Base-by-base conservation (phyloP, 2,113 vertebrate species). In the Heterotis niloticus region DNA sequence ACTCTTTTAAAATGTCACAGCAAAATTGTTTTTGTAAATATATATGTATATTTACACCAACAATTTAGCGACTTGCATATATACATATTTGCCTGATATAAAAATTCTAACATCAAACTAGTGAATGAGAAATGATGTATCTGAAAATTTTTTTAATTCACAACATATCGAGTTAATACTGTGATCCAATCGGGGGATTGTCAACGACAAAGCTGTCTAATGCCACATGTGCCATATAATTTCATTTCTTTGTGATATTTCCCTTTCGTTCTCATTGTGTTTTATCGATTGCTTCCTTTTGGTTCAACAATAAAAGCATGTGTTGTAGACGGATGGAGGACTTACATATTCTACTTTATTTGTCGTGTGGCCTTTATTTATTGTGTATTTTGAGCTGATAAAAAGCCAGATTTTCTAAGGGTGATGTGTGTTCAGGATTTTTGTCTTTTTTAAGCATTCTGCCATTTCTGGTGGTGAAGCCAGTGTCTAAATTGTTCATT, bases 171-270 rank as follows among this genome's bases (percentile, higher is more conserved):
- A 90, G 92, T 93, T 93, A 94, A 95, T 93, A 96, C 96, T 98
- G 97, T 99, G 95, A 98, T 96, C 91, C 92, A 92, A 95, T 92
- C 94, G 94, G 93, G 92, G 93, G 93, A 95, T 94, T 93, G 90
- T 94, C 91, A 91, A 93, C 94, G 91, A 89, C 92, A 93, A 91
- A 94, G 93, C 94, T 95, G 91, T 96, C 95, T 95, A 86, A 96
- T 94, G 96, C 97, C 97, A 95, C 94, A 94, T 94, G 97, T 99
- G 96, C 97, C 97, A 98, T 98, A 95, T 92, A 90, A 92, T 87
- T 90, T 93, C 90, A 88, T 88, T 86, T 90, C 83, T 88, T 87
- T 86, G 76, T 79, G 77, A 80, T 74, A 77, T 83, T 80, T 79
- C 24, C 28, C 28, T 88, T 88, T 86, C 86, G 90, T 89, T 89